phyloP scores from a whole-genome alignment of 1,140 invertebrate genomes.

The Asobara japonica region DNA sequence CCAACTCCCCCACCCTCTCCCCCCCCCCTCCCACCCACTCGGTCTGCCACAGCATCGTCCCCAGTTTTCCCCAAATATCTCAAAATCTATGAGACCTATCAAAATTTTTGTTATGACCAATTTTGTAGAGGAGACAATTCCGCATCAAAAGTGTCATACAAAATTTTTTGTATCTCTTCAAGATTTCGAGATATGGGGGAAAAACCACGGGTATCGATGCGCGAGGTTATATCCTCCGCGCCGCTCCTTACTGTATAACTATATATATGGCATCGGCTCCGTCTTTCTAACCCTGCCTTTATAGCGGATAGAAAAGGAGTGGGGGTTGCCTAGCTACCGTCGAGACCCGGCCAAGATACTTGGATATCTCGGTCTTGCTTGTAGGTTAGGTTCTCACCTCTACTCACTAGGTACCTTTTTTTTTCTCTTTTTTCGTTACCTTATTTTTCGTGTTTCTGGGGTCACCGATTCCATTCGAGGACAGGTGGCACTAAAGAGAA shows the following conservation, averaged over 20 bases:
- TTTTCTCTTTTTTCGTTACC: slow-evolving; percentile 38
- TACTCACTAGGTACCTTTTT: background rate
- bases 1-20: background rate
- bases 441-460: slow-evolving; percentile 19
- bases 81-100: too few relatives aligned
- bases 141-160: too few relatives aligned
- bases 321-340: slow-evolving; percentile 66
- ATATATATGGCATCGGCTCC: background rate
- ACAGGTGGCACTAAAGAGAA: slow-evolving; percentile 10
- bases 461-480: slow-evolving; percentile 11
- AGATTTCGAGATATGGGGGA: too few relatives aligned
- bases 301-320: slow-evolving; percentile 40
- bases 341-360: slow-evolving; percentile 68
- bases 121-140: too few relatives aligned
- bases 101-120: too few relatives aligned
- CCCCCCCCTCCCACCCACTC: background rate
- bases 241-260: background rate
- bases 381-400: slow-evolving; percentile 37
- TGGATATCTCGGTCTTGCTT: slow-evolving; percentile 55
- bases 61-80: too few relatives aligned
- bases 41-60: too few relatives aligned
- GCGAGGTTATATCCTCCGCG: background rate
- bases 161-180: too few relatives aligned
- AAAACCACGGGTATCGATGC: too few relatives aligned
- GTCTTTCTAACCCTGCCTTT: slow-evolving; percentile 16